Percentiles rank a stretch among this genome's conserved stretches.
phyloP scores from a whole-genome alignment of 1,140 invertebrate genomes.

The Drosophila truncata region DNA sequence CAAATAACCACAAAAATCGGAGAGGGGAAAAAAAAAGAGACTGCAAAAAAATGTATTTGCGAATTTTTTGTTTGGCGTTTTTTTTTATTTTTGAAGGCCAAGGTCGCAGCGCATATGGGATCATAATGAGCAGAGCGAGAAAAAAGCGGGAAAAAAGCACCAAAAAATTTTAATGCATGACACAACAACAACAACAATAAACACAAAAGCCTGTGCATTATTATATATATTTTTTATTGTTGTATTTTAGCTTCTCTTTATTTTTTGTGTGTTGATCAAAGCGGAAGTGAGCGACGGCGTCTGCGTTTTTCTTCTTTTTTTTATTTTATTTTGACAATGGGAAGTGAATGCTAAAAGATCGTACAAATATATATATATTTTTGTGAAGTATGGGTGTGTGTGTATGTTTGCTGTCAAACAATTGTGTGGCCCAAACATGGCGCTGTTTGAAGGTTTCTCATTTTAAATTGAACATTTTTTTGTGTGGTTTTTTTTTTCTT shows the following conservation, averaged over 20 bases:
- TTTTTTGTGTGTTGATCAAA: slow-evolving; percentile 33
- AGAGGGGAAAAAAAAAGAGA: slow-evolving; percentile 17
- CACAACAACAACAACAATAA: slow-evolving; percentile 19
- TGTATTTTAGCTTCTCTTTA: slow-evolving; percentile 4
- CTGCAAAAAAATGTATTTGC: slow-evolving; percentile 44
- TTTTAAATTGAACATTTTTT: slow-evolving; percentile 67
- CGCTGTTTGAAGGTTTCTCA: slow-evolving; percentile 58
- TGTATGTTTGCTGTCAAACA: slow-evolving; percentile 52
- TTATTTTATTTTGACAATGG: slow-evolving; percentile 64
- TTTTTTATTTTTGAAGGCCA: slow-evolving; percentile 54
- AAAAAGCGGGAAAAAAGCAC: slow-evolving; percentile 17
- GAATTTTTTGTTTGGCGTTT: slow-evolving; percentile 35
- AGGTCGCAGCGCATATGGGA: slow-evolving; percentile 60
- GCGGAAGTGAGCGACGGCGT: slow-evolving; percentile 74
- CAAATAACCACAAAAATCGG: slow-evolving; percentile 31
- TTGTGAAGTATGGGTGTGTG: slow-evolving; percentile 12
- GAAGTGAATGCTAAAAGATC: slow-evolving; percentile 75
- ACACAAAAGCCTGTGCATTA: slow-evolving; percentile 23
- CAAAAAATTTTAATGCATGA: slow-evolving; percentile 46
- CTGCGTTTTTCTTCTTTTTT: slow-evolving; percentile 46
- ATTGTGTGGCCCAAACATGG: slow-evolving; percentile 53
- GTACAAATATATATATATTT: slow-evolving; percentile 19
- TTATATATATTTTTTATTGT: slow-evolving; percentile 20
- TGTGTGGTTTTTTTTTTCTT: neutral
- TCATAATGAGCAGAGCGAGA: slow-evolving; percentile 38